Percentiles rank a stretch among this genome's conserved stretches.
Conservation (phyloP, 2,113 vertebrate species). For the Varanus komodoensis region DNA sequence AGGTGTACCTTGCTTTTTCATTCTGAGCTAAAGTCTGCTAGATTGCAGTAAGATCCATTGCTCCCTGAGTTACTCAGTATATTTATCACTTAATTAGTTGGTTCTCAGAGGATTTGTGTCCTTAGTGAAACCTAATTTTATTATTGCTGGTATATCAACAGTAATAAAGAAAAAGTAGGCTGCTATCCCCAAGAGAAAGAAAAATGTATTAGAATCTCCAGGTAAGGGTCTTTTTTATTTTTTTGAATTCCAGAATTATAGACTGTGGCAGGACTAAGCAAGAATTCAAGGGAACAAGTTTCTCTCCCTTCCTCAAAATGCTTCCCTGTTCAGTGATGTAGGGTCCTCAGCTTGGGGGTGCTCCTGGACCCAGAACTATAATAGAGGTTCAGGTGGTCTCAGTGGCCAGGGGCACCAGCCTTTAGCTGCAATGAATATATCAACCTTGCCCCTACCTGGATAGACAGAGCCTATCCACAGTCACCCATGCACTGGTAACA, state of each 20-base stretch:
- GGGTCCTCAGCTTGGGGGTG: no score
- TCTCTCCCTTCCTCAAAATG: no score
- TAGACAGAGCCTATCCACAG: no score
- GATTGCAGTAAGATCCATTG: not conserved
- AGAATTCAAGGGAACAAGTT: no score
- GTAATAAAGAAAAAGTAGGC: not conserved
- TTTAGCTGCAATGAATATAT: no score
- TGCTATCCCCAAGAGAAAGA: not conserved
- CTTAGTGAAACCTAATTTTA: conserved; percentile 3
- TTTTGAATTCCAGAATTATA: not conserved
- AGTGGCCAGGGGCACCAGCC: no score
- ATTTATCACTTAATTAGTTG: conserved; percentile 14
- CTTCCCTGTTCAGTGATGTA: no score
- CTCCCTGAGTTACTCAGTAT: not conserved
- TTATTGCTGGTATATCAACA: not conserved
- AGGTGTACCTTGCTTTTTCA: not conserved
- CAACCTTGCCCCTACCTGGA: no score
- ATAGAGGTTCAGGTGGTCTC: no score
- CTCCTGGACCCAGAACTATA: no score
- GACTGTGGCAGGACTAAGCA: no score
- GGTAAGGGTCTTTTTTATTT: not conserved
- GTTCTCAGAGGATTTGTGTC: conserved; percentile 1
- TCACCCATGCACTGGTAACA: no score
- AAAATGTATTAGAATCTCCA: not conserved
- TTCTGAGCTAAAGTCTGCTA: not conserved